A percentile compares a stretch with the other conserved stretches of the same genome.
Conservation (phyloP, 2,888 invertebrate species). For the Limulus polyphemus region DNA sequence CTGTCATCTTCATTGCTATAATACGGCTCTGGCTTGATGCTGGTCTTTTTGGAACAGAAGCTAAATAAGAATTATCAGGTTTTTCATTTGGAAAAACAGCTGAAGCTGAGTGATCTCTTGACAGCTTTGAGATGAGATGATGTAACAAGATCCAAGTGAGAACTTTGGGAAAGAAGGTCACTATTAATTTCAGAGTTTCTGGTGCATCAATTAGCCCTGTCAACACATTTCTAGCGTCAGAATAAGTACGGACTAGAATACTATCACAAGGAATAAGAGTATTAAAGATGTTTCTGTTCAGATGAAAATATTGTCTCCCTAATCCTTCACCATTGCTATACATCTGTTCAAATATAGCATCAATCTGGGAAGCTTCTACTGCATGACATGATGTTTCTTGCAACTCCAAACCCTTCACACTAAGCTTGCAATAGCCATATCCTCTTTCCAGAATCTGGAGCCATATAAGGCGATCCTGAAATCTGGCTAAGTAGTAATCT, state of each 20-base stretch:
- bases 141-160: slow-evolving; percentile 37
- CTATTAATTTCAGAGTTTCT: slow-evolving; percentile 32
- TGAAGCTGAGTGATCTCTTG: not conserved
- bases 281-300: slow-evolving; percentile 1
- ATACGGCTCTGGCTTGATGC: not conserved
- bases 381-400: slow-evolving; percentile 41
- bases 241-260: slow-evolving; percentile 7
- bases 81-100: no score
- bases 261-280: slow-evolving; percentile 7
- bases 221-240: slow-evolving; percentile 38
- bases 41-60: not conserved
- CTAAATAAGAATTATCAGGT: no score
- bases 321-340: slow-evolving; percentile 30
- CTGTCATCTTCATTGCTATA: no score
- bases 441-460: slow-evolving; percentile 38
- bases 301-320: not conserved
- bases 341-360: slow-evolving; percentile 38
- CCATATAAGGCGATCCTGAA: slow-evolving; percentile 40
- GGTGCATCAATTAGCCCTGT: slow-evolving; percentile 39
- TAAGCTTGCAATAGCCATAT: slow-evolving; percentile 34
- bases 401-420: slow-evolving; percentile 38
- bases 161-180: slow-evolving; percentile 34
- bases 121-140: slow-evolving; percentile 18
- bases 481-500: slow-evolving; percentile 38
- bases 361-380: slow-evolving; percentile 40